Conservation (phyloP, 2,113 vertebrate genomes). For the Manacus vitellinus region DNA sequence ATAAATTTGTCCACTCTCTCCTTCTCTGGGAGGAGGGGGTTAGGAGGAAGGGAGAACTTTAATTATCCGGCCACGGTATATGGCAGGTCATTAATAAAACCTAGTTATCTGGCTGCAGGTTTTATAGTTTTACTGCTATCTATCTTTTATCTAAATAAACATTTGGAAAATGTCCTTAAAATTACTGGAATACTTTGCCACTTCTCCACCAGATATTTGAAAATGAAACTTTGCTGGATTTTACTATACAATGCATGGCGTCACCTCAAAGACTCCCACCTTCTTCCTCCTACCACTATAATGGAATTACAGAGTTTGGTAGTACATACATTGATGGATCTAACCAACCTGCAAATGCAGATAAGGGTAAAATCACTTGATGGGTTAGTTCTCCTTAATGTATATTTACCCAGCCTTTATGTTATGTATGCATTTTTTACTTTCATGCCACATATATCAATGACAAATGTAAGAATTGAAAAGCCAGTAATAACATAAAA, state of each 20-base stretch:
- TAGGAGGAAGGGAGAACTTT: slow-evolving; percentile 82
- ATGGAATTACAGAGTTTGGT: slow-evolving; percentile 79
- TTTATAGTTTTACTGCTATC: slow-evolving; percentile 85
- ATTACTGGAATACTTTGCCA: slow-evolving; percentile 85
- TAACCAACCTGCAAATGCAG: slow-evolving; percentile 93
- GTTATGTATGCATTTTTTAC: slow-evolving; percentile 84
- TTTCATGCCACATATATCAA: slow-evolving; percentile 84
- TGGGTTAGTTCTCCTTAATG: slow-evolving; percentile 78
- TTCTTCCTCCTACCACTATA: slow-evolving; percentile 62
- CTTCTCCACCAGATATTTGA: slow-evolving; percentile 81
- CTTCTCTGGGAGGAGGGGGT: slow-evolving; percentile 63
- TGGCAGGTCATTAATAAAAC: slow-evolving; percentile 99
- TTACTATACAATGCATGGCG: slow-evolving; percentile 13
- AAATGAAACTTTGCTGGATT: slow-evolving; percentile 64
- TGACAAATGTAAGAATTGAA: slow-evolving; percentile 82
- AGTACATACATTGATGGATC: slow-evolving; percentile 89
- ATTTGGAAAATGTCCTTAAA: slow-evolving; percentile 89
- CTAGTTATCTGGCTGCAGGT: slow-evolving; percentile 89
- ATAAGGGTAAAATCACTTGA: slow-evolving; percentile 86
- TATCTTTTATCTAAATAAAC: slow-evolving; percentile 92
- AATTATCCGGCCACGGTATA: slow-evolving; percentile 90
- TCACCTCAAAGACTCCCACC: slow-evolving; percentile 30
- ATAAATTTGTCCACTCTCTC: slow-evolving; percentile 94
- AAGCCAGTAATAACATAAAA: slow-evolving; percentile 67
- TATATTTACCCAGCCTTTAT: slow-evolving; percentile 84